These are phyloP conservation scores for Habropoda laboriosa DNA, from an alignment of 1,140 invertebrate genomes.

Conservation along the genomic window DNA sequence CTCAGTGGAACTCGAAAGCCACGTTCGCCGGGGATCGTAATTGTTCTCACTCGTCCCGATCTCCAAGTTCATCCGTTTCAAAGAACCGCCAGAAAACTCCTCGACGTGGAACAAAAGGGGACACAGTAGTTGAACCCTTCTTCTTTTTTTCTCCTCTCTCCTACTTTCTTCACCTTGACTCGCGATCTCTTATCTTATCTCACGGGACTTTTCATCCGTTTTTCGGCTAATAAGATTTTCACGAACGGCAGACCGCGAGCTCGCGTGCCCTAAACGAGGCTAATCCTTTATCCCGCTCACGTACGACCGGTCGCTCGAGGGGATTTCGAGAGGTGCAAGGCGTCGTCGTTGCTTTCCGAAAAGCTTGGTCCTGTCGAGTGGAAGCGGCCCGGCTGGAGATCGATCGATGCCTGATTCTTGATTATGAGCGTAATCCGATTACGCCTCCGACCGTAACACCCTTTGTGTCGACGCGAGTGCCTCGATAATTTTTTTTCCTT, in stretches of 20 bases:
- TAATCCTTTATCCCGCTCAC: constrained; percentile 60
- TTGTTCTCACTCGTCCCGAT: constrained; percentile 28
- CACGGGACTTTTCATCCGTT: background rate
- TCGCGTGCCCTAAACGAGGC: constrained; percentile 45
- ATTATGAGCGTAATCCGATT: constrained; percentile 42
- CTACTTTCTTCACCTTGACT: constrained; percentile 16
- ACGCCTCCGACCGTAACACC: background rate
- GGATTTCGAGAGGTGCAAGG: constrained; percentile 43
- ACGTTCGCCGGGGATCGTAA: constrained; percentile 3
- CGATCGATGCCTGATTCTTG: constrained; percentile 30
- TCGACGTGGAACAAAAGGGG: too few species aligned
- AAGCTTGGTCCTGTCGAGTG: constrained; percentile 33
- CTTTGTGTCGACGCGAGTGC: background rate
- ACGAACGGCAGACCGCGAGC: background rate
- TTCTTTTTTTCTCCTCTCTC: too few species aligned
- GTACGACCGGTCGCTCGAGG: constrained; percentile 37
- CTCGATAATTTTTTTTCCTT: background rate
- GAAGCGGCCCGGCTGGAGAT: background rate
- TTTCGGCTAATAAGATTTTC: constrained; percentile 64
- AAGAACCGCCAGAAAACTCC: too few species aligned
- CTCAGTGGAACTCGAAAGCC: constrained; percentile 20
- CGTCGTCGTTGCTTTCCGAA: background rate
- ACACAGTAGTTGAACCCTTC: too few species aligned
- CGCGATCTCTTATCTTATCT: constrained; percentile 32
- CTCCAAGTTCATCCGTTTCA: constrained; percentile 15